Conservation (phyloP, 1,140 invertebrate species). For the Drosophila pandora region DNA sequence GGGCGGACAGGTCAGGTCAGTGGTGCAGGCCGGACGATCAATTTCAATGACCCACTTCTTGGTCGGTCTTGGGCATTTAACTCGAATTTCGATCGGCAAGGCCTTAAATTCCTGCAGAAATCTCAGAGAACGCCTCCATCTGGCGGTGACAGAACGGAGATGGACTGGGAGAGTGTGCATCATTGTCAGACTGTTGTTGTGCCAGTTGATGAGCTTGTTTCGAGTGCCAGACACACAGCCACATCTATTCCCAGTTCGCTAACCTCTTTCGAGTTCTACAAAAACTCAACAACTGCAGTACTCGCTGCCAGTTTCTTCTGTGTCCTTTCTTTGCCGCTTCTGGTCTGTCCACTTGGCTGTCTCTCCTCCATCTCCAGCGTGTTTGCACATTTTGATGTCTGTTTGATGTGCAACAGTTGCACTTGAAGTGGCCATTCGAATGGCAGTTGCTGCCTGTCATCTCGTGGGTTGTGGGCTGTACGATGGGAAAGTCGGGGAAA, state of each 20-base stretch:
- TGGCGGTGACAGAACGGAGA: conserved; percentile 40
- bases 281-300: conserved; percentile 42
- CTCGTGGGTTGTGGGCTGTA: conserved; percentile 3
- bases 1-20: not conserved
- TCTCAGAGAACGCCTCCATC: conserved; percentile 19
- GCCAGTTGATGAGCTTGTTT: conserved; percentile 65
- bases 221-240: conserved; percentile 40
- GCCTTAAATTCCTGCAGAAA: conserved; percentile 40
- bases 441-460: conserved; percentile 35
- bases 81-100: conserved; percentile 28
- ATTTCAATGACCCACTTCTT: conserved; percentile 27
- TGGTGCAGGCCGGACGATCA: not conserved
- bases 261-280: conserved; percentile 58
- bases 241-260: conserved; percentile 21
- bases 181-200: conserved; percentile 52
- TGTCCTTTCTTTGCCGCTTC: conserved; percentile 39
- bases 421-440: conserved; percentile 55
- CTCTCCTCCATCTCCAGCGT: conserved; percentile 41
- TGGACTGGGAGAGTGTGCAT: conserved; percentile 29
- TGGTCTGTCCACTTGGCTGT: conserved; percentile 54
- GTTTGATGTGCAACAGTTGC: conserved; percentile 73
- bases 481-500: not conserved
- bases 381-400: conserved; percentile 66
- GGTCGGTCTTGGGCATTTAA: not conserved
- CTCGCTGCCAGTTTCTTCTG: conserved; percentile 20